phyloP scores from a whole-genome alignment of 2,797 vertebrate genomes.

The Typhlichthys eigenmanni region DNA sequence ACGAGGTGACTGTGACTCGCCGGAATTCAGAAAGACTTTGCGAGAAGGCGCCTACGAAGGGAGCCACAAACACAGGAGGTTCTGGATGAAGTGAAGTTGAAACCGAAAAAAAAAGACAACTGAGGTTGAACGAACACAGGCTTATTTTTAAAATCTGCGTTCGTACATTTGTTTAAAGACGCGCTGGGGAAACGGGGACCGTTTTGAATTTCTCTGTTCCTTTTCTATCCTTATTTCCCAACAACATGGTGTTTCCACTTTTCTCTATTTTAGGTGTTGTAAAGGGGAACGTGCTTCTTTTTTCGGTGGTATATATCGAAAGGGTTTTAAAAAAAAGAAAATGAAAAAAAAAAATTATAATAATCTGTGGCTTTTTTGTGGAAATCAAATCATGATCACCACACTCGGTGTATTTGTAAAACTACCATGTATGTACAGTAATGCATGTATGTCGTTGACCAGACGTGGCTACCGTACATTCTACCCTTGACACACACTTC shows the following conservation, averaged over 20 bases:
- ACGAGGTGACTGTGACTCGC: constrained; percentile 28
- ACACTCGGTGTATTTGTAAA: constrained; percentile 99
- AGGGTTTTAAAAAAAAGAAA: constrained; percentile 66
- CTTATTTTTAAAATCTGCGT: constrained; percentile 87
- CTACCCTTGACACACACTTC: constrained; percentile 54
- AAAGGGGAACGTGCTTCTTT: constrained; percentile 92
- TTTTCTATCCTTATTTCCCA: constrained; percentile 86
- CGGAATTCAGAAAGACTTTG: constrained; percentile 53
- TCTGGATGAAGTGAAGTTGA: constrained; percentile 68
- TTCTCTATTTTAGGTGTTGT: constrained; percentile 99
- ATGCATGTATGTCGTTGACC: constrained; percentile 99
- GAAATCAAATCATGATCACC: constrained; percentile 93
- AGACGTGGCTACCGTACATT: constrained; percentile 89
- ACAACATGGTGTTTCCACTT: constrained; percentile 95
- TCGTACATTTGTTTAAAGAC: constrained; percentile 72
- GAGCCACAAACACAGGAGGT: constrained; percentile 61
- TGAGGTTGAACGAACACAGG: constrained; percentile 88
- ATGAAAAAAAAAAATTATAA: constrained; percentile 59
- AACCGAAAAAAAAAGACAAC: constrained; percentile 79
- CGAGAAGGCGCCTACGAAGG: constrained; percentile 41
- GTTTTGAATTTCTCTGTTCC: constrained; percentile 82
- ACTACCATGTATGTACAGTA: constrained; percentile 93
- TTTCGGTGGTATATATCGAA: constrained; percentile 64
- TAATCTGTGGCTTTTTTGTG: constrained; percentile 92
- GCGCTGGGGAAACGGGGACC: constrained; percentile 81